Conservation (phyloP, 1,140 invertebrate genomes). For the Ips nitidus region DNA sequence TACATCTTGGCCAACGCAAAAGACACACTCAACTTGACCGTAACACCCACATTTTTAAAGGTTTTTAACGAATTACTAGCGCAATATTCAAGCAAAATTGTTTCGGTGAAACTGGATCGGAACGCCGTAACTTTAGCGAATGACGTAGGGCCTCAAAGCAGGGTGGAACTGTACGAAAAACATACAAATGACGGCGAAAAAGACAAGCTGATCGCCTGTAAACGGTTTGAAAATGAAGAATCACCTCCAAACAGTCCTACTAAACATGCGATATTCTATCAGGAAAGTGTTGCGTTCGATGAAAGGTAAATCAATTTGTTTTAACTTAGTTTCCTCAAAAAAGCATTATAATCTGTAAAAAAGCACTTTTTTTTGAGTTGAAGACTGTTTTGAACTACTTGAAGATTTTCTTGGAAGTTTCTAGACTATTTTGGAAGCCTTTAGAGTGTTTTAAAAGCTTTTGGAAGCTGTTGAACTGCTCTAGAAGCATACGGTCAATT, state of each 20-base stretch:
- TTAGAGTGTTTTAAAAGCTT: too few relatives aligned
- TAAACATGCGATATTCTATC: slow-evolving; percentile 21
- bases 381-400: not conserved
- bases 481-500: too few relatives aligned
- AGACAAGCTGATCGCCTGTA: slow-evolving; percentile 56
- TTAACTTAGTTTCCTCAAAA: not conserved
- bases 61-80: slow-evolving; percentile 61
- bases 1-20: slow-evolving; percentile 70
- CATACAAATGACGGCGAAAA: slow-evolving; percentile 56
- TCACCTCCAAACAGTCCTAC: slow-evolving; percentile 64
- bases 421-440: too few relatives aligned
- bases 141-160: slow-evolving; percentile 62
- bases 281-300: slow-evolving; percentile 28
- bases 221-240: slow-evolving; percentile 59
- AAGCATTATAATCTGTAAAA: not conserved
- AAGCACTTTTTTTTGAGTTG: not conserved
- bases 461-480: too few relatives aligned
- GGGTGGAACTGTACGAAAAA: slow-evolving; percentile 58
- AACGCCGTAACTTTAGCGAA: slow-evolving; percentile 56
- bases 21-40: slow-evolving; percentile 68
- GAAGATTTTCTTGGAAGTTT: too few relatives aligned
- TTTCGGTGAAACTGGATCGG: slow-evolving; percentile 46
- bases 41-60: slow-evolving; percentile 65
- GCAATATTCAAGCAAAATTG: slow-evolving; percentile 56
- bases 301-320: slow-evolving; percentile 23